Evolutionary conservation across 2,113 vertebrate genomes (phyloP).

Genomic region (Crotophaga sulcirostris): DNA sequence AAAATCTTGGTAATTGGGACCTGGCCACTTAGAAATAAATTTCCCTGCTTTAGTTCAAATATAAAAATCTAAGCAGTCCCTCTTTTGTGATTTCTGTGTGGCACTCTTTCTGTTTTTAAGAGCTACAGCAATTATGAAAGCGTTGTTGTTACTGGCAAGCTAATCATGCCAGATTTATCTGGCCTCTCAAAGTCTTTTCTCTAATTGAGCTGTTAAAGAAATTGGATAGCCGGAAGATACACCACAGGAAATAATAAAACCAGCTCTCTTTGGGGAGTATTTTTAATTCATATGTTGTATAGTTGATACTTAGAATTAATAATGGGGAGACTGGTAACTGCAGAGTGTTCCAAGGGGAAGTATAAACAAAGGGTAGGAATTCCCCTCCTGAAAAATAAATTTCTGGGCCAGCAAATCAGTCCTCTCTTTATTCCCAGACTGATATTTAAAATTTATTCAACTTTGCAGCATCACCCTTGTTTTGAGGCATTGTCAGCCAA

Average conservation of each 20-base stretch:
- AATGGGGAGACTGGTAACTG: not conserved
- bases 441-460: not conserved
- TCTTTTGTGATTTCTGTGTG: not conserved
- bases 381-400: not conserved
- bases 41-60: not conserved
- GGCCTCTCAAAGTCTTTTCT: not conserved
- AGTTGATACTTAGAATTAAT: slow-evolving; percentile 10
- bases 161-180: not conserved
- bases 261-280: not conserved
- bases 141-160: not conserved
- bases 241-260: not conserved
- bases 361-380: not conserved
- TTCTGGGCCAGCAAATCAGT: not conserved
- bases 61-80: not conserved
- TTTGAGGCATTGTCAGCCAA: not conserved
- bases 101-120: not conserved
- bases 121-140: not conserved
- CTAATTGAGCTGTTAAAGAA: not conserved
- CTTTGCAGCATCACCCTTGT: not conserved
- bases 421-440: not conserved
- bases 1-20: not conserved
- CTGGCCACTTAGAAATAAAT: not conserved
- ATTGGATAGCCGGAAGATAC: not conserved
- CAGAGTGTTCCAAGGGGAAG: not conserved
- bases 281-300: not conserved